Evolutionary conservation across 2,113 vertebrate species (phyloP).

Genomic region (Scalopus aquaticus): DNA sequence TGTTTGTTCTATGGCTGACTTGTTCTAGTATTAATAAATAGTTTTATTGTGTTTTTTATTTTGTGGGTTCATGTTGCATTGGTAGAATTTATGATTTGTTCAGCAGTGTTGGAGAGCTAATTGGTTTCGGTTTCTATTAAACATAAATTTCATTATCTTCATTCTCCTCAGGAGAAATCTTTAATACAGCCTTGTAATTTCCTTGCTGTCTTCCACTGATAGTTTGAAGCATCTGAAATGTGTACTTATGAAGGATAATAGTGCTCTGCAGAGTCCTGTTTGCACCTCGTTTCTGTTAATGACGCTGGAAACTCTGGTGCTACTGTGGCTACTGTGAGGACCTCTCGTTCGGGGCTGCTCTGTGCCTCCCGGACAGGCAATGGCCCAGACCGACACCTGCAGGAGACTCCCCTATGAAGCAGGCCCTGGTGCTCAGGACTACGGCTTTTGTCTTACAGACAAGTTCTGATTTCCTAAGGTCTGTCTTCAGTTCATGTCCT

Average conservation of each 20-base stretch:
- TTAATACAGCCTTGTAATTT: conserved; percentile 43
- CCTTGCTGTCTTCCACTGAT: neutral
- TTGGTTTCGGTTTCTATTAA: conserved; percentile 58
- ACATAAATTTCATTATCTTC: conserved; percentile 53
- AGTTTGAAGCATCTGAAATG: conserved; percentile 4
- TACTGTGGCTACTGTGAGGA: neutral
- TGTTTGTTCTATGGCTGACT: neutral
- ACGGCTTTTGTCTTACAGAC: neutral
- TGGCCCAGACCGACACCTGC: neutral
- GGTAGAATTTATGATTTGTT: conserved; percentile 24
- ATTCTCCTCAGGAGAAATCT: conserved; percentile 47
- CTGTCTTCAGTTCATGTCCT: neutral
- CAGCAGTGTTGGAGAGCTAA: conserved; percentile 25
- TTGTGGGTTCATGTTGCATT: neutral
- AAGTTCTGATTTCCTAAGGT: neutral
- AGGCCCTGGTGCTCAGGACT: too few species aligned
- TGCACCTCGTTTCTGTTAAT: neutral
- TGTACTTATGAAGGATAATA: neutral
- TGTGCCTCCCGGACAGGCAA: too few species aligned
- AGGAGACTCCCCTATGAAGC: neutral
- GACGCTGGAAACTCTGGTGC: neutral
- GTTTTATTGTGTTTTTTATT: neutral
- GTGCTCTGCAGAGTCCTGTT: neutral
- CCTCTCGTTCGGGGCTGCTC: neutral
- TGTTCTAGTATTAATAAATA: conserved; percentile 36